phyloP scores from a whole-genome alignment of 2,888 invertebrate species.

The Meganola albula region DNA sequence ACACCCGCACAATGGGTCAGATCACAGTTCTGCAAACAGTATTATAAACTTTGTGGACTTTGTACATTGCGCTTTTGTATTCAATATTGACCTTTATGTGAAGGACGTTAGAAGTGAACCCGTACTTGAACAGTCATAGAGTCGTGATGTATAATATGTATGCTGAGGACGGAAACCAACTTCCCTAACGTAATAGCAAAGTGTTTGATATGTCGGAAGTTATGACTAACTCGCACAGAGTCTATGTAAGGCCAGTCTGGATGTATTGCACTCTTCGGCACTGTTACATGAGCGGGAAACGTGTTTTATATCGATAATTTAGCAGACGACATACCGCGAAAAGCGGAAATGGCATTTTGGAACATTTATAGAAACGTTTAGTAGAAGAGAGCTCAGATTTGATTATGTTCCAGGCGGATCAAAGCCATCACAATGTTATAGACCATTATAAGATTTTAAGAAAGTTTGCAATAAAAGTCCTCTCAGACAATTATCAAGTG shows the following conservation, averaged over 20 bases:
- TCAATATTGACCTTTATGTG: conserved; percentile 34
- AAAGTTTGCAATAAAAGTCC: too few relatives aligned
- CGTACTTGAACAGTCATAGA: conserved; percentile 12
- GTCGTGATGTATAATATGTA: conserved; percentile 10
- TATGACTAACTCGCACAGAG: conserved; percentile 37
- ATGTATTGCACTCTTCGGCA: conserved; percentile 27
- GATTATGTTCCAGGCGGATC: too few relatives aligned
- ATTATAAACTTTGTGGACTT: conserved; percentile 22
- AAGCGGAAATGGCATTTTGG: conserved; percentile 4
- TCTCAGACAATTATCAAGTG: too few relatives aligned
- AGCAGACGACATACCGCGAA: conserved; percentile 15
- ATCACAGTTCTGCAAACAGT: conserved; percentile 16
- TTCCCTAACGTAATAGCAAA: conserved; percentile 45
- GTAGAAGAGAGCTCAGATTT: too few relatives aligned
- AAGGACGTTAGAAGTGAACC: conserved; percentile 29
- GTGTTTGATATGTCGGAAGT: conserved; percentile 47
- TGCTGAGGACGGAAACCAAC: conserved; percentile 38
- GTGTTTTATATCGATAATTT: conserved; percentile 26
- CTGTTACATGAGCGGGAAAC: conserved; percentile 22
- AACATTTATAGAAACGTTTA: too few relatives aligned
- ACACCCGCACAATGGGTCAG: conserved; percentile 11
- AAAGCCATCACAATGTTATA: too few relatives aligned
- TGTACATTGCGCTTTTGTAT: conserved; percentile 28
- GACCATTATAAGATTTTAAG: too few relatives aligned
- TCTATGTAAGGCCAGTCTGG: conserved; percentile 29